Evolutionary conservation across 2,113 vertebrate genomes (phyloP), one percentile per base, ranked within the genome.

Genomic region (Stegostoma tigrinum): DNA sequence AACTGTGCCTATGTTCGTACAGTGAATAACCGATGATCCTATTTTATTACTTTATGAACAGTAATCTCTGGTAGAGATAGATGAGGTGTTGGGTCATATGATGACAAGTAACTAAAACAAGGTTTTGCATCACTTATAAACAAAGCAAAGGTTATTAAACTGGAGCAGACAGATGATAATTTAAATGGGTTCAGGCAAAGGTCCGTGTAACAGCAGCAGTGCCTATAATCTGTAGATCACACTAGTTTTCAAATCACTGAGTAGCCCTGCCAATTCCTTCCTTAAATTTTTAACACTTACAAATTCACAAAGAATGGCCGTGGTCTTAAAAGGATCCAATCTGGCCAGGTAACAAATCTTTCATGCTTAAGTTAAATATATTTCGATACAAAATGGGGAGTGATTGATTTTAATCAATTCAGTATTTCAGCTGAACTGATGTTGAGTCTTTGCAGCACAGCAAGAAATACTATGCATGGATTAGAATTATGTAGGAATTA

Each of bases 61-160:
- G 24, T 72, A 48, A 45, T 72, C 45, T 52, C 67, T 30, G 6
- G 42, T 34, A 38, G 42, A 95, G 67, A 70, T 42, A 48, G 66
- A 95, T 95, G 94, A 95, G 68, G 94, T 6, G 94, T 95, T 2
- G 21, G 68, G 52, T 95, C 45, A 52, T 52, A 70, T 75, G 68
- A 72, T 95, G 94, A 95, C 94, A 95, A 95, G 94, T 95, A 72
- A 95, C 94, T 72, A 95, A 95, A 95, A 95, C 42, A 95, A 95
- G 68, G 10, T 95, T 95, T 95, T 72, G 52, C 68, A 95, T 95
- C 94, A 72, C 23, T 68, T 94, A 45, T 95, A 95, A 95, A 95
- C 94, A 95, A 95, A 52, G 67, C 68, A 95, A 95, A 72, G 68
- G 94, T 95, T 95, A 95, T 95, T 95, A 95, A 95, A 75, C 67